phyloP scores from a whole-genome alignment of 2,888 invertebrate species.

The Andrena chrysosceles region DNA sequence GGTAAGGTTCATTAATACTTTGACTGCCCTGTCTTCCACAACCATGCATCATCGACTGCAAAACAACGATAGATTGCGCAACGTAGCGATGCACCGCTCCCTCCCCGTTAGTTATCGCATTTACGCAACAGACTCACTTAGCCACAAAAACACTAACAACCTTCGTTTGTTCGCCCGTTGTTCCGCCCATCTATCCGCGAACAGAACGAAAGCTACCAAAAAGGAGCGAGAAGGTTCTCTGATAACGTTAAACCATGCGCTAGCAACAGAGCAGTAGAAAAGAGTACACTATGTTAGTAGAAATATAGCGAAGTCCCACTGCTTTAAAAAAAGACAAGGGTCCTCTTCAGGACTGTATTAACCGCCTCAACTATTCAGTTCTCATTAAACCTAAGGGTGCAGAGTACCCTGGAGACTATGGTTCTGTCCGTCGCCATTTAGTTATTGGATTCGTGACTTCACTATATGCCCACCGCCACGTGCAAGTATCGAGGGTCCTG shows the following conservation, averaged over 20 bases:
- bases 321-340: neutral
- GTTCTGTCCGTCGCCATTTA: too few species aligned
- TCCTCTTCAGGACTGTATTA: too few species aligned
- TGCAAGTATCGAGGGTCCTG: slow-evolving; percentile 31
- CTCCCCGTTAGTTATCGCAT: slow-evolving; percentile 47
- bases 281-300: neutral
- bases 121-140: slow-evolving; percentile 49
- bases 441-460: too few species aligned
- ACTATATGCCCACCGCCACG: too few species aligned
- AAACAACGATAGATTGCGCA: slow-evolving; percentile 36
- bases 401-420: too few species aligned
- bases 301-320: too few species aligned
- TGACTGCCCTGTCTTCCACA: too few species aligned
- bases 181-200: slow-evolving; percentile 75
- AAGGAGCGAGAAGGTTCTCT: slow-evolving; percentile 22
- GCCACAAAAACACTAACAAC: slow-evolving; percentile 41
- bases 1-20: too few species aligned
- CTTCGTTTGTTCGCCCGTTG: slow-evolving; percentile 64
- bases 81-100: slow-evolving; percentile 52
- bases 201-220: slow-evolving; percentile 68
- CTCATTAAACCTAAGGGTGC: too few species aligned
- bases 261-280: slow-evolving; percentile 34
- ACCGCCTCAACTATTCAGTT: too few species aligned
- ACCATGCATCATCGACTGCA: neutral
- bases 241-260: slow-evolving; percentile 29